Evolutionary conservation across 1,140 invertebrate species (phyloP).

Genomic region (Orius insidiosus): DNA sequence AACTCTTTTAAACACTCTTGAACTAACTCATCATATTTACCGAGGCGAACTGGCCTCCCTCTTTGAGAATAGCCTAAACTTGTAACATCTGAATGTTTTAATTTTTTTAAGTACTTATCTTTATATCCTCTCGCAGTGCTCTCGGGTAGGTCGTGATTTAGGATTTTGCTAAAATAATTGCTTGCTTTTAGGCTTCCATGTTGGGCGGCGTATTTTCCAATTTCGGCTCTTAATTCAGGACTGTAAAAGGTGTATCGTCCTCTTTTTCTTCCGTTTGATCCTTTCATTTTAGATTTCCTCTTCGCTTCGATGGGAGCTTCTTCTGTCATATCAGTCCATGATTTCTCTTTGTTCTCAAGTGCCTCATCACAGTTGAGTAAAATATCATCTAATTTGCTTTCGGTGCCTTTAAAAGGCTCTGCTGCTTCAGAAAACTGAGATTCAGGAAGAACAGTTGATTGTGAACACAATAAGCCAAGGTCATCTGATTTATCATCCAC

Average conservation of each 20-base stretch:
- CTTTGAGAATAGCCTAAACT: conserved; percentile 24
- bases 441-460: too few relatives aligned
- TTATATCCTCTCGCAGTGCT: conserved; percentile 26
- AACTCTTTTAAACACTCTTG: conserved; percentile 26
- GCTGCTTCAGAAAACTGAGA: not conserved
- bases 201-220: conserved; percentile 26
- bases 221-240: conserved; percentile 26
- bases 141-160: conserved; percentile 24
- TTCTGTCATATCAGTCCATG: not conserved
- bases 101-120: conserved; percentile 25
- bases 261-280: conserved; percentile 18
- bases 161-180: conserved; percentile 23
- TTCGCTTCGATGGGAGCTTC: not conserved
- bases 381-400: not conserved
- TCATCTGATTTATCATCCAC: too few relatives aligned
- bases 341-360: too few relatives aligned
- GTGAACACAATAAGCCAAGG: too few relatives aligned
- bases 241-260: conserved; percentile 25
- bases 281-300: conserved; percentile 12
- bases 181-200: conserved; percentile 25
- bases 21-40: conserved; percentile 27
- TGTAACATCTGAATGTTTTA: conserved; percentile 21
- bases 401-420: not conserved
- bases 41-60: conserved; percentile 25
- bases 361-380: too few relatives aligned